These are phyloP conservation scores for Malurus elegans DNA, from an alignment of 2,113 vertebrate species.

Conservation along the genomic window DNA sequence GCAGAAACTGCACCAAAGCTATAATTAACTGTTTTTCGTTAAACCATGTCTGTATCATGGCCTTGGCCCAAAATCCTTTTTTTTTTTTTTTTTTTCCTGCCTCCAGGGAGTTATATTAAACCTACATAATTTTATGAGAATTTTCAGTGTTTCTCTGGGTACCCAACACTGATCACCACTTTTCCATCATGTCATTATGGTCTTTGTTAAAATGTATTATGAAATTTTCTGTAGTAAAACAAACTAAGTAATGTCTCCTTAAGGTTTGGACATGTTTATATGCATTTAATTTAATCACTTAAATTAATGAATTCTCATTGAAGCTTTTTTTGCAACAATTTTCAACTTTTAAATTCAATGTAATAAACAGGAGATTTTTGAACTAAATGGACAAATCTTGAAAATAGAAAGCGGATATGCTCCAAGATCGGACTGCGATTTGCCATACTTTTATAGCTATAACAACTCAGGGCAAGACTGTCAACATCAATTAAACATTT, in stretches of 20 bases:
- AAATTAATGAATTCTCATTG: not conserved
- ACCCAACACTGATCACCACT: not conserved
- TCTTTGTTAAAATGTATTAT: not conserved
- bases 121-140: not conserved
- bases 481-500: constrained; percentile 3
- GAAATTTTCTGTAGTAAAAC: not conserved
- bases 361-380: not conserved
- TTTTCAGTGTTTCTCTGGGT: not conserved
- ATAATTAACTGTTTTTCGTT: not conserved
- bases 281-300: not conserved
- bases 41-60: not conserved
- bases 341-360: not conserved
- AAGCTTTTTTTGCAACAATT: not conserved
- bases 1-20: not conserved
- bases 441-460: not conserved
- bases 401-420: not conserved
- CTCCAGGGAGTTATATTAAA: not conserved
- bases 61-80: not conserved
- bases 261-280: not conserved
- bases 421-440: not conserved
- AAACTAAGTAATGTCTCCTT: fast-evolving
- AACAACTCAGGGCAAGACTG: not conserved
- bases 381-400: not conserved
- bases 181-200: not conserved
- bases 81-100: not conserved